A percentile compares a stretch with the other conserved stretches of the same genome.
Evolutionary conservation across 2,888 invertebrate genomes (phyloP).

Genomic region (Sarcophaga subvicina): DNA sequence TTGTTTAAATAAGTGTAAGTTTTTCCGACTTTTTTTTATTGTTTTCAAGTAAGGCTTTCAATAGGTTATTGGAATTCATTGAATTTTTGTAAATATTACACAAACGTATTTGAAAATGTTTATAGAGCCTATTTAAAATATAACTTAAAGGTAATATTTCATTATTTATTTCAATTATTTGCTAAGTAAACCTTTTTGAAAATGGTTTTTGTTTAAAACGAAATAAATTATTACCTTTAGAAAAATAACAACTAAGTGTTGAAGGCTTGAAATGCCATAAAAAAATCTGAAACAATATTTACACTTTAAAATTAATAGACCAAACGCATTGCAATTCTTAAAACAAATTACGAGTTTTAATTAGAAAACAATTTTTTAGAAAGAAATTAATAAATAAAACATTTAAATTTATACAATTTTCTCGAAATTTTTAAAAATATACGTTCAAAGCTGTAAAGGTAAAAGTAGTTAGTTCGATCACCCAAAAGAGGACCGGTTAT

Average conservation of each 20-base stretch:
- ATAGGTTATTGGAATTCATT: constrained; percentile 13
- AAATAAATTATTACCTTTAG: constrained; percentile 2
- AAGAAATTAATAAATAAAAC: too few species aligned
- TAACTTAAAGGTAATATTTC: not conserved
- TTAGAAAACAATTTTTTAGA: too few species aligned
- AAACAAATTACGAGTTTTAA: not conserved
- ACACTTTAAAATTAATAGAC: not conserved
- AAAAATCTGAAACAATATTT: not conserved
- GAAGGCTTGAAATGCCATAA: constrained; percentile 2
- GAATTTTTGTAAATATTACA: not conserved
- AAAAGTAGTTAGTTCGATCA: too few species aligned
- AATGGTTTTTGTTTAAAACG: not conserved
- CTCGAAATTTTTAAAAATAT: too few species aligned
- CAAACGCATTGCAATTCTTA: not conserved
- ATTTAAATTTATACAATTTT: too few species aligned
- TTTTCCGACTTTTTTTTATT: constrained; percentile 23
- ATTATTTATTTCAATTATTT: not conserved
- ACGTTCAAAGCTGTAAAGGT: too few species aligned
- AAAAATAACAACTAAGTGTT: constrained; percentile 1
- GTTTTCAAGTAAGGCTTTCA: constrained; percentile 9
- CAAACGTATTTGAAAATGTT: not conserved
- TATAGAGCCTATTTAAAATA: not conserved
- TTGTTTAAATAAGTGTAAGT: constrained; percentile 43
- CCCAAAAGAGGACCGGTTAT: too few species aligned
- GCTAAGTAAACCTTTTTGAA: not conserved